Base-by-base conservation (phyloP, 37 sponge, comb jelly and placozoan species). In the Lycopodina hypogea region DNA sequence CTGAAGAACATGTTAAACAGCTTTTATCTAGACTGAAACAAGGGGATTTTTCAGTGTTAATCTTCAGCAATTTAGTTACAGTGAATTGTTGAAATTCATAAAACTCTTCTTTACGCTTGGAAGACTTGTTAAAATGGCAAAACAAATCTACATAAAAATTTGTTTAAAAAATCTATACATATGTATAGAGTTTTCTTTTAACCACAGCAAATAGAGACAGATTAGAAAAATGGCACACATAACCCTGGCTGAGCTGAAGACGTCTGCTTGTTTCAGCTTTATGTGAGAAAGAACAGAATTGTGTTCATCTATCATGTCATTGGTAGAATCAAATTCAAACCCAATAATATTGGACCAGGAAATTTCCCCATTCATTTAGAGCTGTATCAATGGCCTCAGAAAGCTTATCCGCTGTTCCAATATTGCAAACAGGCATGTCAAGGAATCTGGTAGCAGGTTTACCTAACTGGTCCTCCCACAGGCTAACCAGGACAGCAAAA, bases 251-350 rank as follows among this genome's bases (percentile, higher is more conserved):
- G 63, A 77, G n/a, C n/a, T n/a, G 64, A 78, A 78, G 2, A 66
- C 68, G 14, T 48, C 41, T 3, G 79, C 56, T 45, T 78, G 81
- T 21, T 58, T 71, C 28, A 3, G 26, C 7, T 40, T 12, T 24
- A 79, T 30, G 0, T 80, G 74, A 48, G 80, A 79, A 14, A 81
- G 62, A 56, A 81, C 81, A 57, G 81, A 81, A 29, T 81, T 81
- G 22, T 51, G 71, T 30, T 15, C 40, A 58, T 71, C 72, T 36
- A 81, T 56, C 81, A 81, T 81, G 26, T 71, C 81, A 71, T 56
- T 81, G 4, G 61, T 35, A 40, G 61, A 69, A 30, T 81, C 81
- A 40, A 71, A 81, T 28, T 53, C 81, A 63, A 53, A 79, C 28
- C 69, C 80, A 24, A 79, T 30, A 18, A 63, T 37, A 63, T 79